Conservation (phyloP, 2,113 vertebrate species). For the Apeltes quadracus region DNA sequence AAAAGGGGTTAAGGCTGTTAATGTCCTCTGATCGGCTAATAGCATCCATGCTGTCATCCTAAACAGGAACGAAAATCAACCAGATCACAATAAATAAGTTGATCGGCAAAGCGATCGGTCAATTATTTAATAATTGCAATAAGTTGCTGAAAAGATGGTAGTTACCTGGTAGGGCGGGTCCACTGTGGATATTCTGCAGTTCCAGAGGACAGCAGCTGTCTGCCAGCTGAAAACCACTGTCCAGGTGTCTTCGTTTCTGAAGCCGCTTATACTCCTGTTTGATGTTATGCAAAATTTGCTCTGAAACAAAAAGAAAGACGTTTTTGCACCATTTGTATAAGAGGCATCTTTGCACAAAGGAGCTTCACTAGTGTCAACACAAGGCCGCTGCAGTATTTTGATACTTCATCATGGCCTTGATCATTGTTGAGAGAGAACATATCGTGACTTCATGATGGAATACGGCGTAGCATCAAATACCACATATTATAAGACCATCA, state of each 20-base stretch:
- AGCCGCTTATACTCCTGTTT: conserved; percentile 99
- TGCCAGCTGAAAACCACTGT: conserved; percentile 88
- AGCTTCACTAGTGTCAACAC: not conserved
- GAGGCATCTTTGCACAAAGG: not conserved
- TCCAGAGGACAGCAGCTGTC: conserved; percentile 91
- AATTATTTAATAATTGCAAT: not conserved
- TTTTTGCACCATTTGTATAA: too few species aligned
- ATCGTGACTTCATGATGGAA: not conserved
- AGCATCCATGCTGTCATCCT: not conserved
- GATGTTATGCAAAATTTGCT: conserved; percentile 98
- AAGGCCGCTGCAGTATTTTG: not conserved
- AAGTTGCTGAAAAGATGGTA: not conserved
- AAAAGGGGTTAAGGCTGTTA: not conserved
- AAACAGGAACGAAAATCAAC: not conserved
- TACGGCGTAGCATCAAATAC: too few species aligned
- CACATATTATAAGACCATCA: not conserved
- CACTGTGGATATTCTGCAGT: conserved; percentile 85
- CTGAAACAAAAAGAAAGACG: conserved; percentile 66
- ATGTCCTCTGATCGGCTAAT: not conserved
- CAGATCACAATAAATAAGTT: not conserved
- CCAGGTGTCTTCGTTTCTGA: conserved; percentile 96
- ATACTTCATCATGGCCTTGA: not conserved
- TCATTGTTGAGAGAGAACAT: not conserved
- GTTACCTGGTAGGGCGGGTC: conserved; percentile 88
- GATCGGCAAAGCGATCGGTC: not conserved